These are phyloP conservation scores for Hemaris fuciformis DNA, from an alignment of 2,888 invertebrate species.

Conservation along the genomic window DNA sequence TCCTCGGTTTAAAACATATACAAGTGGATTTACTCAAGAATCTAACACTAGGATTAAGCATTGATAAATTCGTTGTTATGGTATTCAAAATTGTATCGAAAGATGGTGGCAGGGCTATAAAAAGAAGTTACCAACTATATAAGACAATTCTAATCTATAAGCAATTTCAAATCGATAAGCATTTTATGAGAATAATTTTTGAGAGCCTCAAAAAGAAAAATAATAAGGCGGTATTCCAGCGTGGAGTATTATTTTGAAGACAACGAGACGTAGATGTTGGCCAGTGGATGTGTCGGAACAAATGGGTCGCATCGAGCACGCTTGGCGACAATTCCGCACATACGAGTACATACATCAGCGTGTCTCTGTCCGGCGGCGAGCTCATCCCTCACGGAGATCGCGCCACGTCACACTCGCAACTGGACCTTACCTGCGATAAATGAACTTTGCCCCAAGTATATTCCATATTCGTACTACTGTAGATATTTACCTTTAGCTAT, in stretches of 20 bases:
- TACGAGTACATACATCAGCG: background rate
- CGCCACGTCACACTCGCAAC: too few species aligned
- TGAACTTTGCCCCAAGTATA: background rate
- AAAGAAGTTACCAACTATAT: too few species aligned
- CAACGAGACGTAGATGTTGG: background rate
- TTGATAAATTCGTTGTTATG: background rate
- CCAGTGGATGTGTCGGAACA: background rate
- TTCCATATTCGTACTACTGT: background rate
- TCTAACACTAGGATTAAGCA: background rate
- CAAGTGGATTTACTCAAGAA: background rate
- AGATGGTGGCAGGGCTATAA: too few species aligned
- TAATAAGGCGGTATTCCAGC: too few species aligned
- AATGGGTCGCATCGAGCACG: background rate
- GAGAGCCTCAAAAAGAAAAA: too few species aligned
- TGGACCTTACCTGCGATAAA: background rate
- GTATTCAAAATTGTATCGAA: too few species aligned
- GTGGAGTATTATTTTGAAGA: background rate
- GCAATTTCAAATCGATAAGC: too few species aligned
- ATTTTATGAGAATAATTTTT: too few species aligned
- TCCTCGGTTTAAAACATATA: background rate
- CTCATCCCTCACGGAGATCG: background rate
- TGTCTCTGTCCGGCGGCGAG: background rate
- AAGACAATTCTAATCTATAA: too few species aligned
- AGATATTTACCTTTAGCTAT: too few species aligned
- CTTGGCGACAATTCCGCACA: background rate